phyloP scores from a whole-genome alignment of 1,140 invertebrate genomes.

The Bombus sylvicola region DNA sequence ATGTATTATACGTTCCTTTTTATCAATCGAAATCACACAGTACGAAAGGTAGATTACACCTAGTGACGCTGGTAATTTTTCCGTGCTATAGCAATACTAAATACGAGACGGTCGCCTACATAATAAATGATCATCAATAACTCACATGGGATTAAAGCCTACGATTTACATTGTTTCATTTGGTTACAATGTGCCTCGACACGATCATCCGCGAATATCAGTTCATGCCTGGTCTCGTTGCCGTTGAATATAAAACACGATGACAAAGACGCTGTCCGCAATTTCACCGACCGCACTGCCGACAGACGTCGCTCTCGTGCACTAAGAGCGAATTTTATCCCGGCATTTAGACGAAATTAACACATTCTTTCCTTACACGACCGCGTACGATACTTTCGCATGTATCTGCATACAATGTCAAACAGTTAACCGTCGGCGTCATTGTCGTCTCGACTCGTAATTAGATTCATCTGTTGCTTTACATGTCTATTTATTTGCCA shows the following conservation, averaged over 20 bases:
- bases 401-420: slow-evolving; percentile 44
- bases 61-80: slow-evolving; percentile 12
- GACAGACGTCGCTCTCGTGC: background rate
- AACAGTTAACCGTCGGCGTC: slow-evolving; percentile 1
- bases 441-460: slow-evolving; percentile 24
- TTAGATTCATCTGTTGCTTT: slow-evolving; percentile 14
- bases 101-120: slow-evolving; percentile 12
- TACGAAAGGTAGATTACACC: background rate
- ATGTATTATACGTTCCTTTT: background rate
- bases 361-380: slow-evolving; percentile 4
- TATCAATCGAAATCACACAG: slow-evolving; percentile 1
- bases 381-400: background rate
- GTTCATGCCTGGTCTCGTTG: background rate
- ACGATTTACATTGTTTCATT: slow-evolving; percentile 37
- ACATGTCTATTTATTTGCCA: slow-evolving; percentile 3
- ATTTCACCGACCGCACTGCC: slow-evolving; percentile 13
- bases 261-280: background rate
- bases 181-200: slow-evolving; percentile 29
- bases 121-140: slow-evolving; percentile 33
- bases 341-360: slow-evolving; percentile 25
- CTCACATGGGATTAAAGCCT: slow-evolving; percentile 26
- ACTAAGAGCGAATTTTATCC: slow-evolving; percentile 9
- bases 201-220: slow-evolving; percentile 21
- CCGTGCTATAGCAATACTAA: background rate
- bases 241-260: slow-evolving; percentile 1